These are phyloP conservation scores for Netelia inedita DNA, from an alignment of 2,888 invertebrate genomes.

Conservation along the genomic window DNA sequence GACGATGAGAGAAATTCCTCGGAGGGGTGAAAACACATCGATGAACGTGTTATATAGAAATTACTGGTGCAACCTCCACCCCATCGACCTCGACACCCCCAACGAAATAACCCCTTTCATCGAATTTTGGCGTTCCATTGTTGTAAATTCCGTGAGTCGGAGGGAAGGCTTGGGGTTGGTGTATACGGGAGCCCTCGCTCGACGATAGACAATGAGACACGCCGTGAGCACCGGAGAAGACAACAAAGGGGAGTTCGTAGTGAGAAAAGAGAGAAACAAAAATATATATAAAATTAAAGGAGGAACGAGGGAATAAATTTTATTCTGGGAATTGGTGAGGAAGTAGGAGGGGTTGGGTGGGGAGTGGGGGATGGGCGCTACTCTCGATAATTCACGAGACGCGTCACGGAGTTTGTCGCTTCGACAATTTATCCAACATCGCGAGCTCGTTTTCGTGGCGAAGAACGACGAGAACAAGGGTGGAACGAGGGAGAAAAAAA, in stretches of 20 bases:
- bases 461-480: neutral
- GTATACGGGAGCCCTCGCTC: conserved; percentile 13
- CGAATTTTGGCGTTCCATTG: conserved; percentile 58
- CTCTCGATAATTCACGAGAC: conserved; percentile 57
- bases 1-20: neutral
- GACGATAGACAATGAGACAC: conserved; percentile 57
- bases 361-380: too few relatives aligned
- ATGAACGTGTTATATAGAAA: neutral
- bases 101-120: conserved; percentile 50
- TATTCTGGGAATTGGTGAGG: conserved; percentile 18
- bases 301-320: conserved; percentile 46
- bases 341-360: too few relatives aligned
- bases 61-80: too few relatives aligned
- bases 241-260: conserved; percentile 1
- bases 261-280: neutral
- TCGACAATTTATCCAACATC: conserved; percentile 35
- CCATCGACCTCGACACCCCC: too few relatives aligned
- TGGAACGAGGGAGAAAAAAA: neutral
- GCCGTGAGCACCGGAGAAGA: conserved; percentile 22
- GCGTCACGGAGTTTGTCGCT: conserved; percentile 42
- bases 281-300: neutral
- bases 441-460: conserved; percentile 15
- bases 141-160: conserved; percentile 36
- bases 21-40: neutral
- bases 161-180: neutral